Conservation (phyloP, 92 coral and sea anemone species). For the Epizoanthus rinbou region DNA sequence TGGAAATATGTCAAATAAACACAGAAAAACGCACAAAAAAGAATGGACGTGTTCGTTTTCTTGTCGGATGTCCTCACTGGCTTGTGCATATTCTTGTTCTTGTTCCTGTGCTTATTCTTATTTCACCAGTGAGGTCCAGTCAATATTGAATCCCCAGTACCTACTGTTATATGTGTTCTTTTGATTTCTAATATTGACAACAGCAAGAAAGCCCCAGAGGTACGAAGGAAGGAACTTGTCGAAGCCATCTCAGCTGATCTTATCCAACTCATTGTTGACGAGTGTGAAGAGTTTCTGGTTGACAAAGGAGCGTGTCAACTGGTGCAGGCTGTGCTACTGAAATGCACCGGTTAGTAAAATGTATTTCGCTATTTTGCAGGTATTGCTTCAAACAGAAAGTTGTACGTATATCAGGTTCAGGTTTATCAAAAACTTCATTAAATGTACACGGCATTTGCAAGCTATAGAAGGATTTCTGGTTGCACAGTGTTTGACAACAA, state of each 20-base stretch:
- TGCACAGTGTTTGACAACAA: too few species aligned
- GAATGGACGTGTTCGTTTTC: too few species aligned
- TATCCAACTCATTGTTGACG: constrained; percentile 71
- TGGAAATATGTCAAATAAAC: too few species aligned
- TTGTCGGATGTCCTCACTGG: too few species aligned
- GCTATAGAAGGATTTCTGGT: too few species aligned
- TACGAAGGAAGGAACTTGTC: constrained; percentile 79
- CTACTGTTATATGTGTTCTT: not conserved
- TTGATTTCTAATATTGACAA: not conserved
- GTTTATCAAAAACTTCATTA: too few species aligned
- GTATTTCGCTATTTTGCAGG: not conserved
- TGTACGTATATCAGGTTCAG: not conserved
- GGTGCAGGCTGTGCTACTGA: constrained; percentile 68
- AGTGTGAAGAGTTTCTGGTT: constrained; percentile 73
- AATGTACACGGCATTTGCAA: too few species aligned
- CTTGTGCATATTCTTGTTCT: too few species aligned
- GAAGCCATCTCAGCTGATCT: constrained; percentile 85
- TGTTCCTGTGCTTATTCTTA: too few species aligned
- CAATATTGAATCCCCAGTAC: not conserved
- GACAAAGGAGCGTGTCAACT: constrained; percentile 93
- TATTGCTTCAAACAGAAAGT: not conserved
- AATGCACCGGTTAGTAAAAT: constrained; percentile 58
- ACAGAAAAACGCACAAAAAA: too few species aligned
- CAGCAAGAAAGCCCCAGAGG: constrained; percentile 80
- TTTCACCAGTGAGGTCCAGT: not conserved